A percentile compares a stretch with the other conserved stretches of the same genome.
These are phyloP conservation scores for Typhlomys cinereus DNA, from an alignment of 2,113 vertebrate genomes.

Conservation along the genomic window DNA sequence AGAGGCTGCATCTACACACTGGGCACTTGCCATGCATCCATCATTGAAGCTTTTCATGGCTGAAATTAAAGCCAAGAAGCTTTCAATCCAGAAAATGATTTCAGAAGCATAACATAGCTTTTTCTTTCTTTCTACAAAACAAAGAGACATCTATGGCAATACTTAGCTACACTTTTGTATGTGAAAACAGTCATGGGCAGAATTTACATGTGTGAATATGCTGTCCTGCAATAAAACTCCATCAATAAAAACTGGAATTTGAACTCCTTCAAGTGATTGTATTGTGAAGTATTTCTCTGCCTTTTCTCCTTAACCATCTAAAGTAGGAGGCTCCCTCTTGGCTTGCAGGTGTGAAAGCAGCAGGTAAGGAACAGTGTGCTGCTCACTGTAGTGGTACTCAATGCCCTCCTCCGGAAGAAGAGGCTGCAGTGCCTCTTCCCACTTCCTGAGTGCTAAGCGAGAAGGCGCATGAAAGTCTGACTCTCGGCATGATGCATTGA, in stretches of 20 bases:
- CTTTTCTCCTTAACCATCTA: background rate
- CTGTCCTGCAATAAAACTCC: background rate
- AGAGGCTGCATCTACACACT: constrained; percentile 9
- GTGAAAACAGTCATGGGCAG: background rate
- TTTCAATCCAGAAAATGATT: background rate
- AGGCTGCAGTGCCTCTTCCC: background rate
- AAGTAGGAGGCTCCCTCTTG: background rate
- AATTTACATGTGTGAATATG: background rate
- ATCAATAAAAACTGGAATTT: background rate
- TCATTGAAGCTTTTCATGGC: constrained; percentile 16
- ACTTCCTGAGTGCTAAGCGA: background rate
- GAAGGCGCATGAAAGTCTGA: background rate
- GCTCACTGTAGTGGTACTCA: background rate
- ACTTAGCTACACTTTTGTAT: background rate
- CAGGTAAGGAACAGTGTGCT: background rate
- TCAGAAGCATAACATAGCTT: background rate
- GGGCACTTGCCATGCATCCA: background rate
- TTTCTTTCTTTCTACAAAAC: background rate
- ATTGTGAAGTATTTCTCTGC: background rate
- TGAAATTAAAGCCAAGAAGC: constrained; percentile 14
- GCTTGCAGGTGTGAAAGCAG: background rate
- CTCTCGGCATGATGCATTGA: background rate
- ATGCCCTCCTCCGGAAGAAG: background rate
- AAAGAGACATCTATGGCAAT: background rate
- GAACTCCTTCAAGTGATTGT: background rate